These are phyloP conservation scores for Enteromius argenteus DNA, from an alignment of 2,797 vertebrate species.

Conservation along the genomic window DNA sequence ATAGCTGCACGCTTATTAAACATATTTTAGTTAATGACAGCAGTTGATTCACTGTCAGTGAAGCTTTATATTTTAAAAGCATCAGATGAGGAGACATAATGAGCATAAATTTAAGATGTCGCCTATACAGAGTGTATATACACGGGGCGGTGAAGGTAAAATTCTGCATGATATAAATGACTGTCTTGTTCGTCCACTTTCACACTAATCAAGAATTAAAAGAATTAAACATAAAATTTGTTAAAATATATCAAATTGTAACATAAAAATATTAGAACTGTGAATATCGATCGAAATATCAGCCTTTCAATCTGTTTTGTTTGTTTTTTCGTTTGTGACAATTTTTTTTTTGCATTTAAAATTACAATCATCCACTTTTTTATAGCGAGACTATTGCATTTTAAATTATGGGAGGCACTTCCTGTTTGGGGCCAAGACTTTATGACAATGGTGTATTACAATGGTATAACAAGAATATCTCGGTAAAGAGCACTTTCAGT, in stretches of 20 bases:
- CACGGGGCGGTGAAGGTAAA: background rate
- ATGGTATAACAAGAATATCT: too few relatives aligned
- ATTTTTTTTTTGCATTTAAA: too few relatives aligned
- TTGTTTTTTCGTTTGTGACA: too few relatives aligned
- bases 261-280: background rate
- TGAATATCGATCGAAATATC: too few relatives aligned
- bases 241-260: background rate
- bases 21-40: slow-evolving; percentile 31
- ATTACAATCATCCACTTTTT: background rate
- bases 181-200: background rate
- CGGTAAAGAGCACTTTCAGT: too few relatives aligned
- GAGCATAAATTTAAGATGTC: background rate
- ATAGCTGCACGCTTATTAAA: slow-evolving; percentile 36
- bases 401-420: background rate
- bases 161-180: background rate
- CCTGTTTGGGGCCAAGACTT: too few relatives aligned
- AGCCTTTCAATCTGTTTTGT: too few relatives aligned
- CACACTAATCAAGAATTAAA: background rate
- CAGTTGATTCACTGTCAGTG: background rate
- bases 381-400: background rate
- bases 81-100: slow-evolving; percentile 5
- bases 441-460: too few relatives aligned
- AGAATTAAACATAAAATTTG: background rate
- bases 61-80: slow-evolving; percentile 26
- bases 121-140: background rate